Conservation (phyloP, 2,113 vertebrate genomes). For the Forbesichthys papilliferus region DNA sequence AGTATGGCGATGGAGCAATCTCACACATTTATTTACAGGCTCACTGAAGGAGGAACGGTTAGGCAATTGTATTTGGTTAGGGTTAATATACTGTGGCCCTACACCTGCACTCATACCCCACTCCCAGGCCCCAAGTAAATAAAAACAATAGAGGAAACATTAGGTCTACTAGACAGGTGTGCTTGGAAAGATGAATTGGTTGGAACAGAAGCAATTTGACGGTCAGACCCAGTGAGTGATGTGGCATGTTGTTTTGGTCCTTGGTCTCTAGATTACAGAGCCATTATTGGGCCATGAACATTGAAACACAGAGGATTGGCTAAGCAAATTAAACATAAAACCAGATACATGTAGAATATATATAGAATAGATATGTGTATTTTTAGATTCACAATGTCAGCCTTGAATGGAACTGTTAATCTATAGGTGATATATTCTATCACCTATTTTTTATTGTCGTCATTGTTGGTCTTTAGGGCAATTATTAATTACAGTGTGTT, state of each 20-base stretch:
- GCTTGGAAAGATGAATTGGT: conserved; percentile 42
- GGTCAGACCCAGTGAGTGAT: conserved; percentile 47
- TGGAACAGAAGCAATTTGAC: conserved; percentile 49
- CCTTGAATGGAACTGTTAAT: not conserved
- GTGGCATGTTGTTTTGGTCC: conserved; percentile 33
- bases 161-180: conserved; percentile 13
- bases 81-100: conserved; percentile 43
- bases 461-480: no score
- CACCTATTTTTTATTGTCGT: not conserved
- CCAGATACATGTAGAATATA: no score
- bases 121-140: not conserved
- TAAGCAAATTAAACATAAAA: not conserved
- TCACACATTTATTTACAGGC: conserved; percentile 41
- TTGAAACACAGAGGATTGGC: conserved; percentile 14
- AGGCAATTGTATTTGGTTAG: conserved; percentile 45
- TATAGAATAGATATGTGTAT: no score
- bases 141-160: conserved; percentile 38
- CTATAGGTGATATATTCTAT: not conserved
- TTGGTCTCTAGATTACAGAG: conserved; percentile 39
- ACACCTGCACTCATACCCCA: not conserved
- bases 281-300: conserved; percentile 34
- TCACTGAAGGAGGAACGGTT: conserved; percentile 13
- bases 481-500: not conserved
- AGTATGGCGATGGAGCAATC: conserved; percentile 7
- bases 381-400: not conserved